Conservation (phyloP, 2,888 invertebrate genomes). For the Pachydiplax longipennis region DNA sequence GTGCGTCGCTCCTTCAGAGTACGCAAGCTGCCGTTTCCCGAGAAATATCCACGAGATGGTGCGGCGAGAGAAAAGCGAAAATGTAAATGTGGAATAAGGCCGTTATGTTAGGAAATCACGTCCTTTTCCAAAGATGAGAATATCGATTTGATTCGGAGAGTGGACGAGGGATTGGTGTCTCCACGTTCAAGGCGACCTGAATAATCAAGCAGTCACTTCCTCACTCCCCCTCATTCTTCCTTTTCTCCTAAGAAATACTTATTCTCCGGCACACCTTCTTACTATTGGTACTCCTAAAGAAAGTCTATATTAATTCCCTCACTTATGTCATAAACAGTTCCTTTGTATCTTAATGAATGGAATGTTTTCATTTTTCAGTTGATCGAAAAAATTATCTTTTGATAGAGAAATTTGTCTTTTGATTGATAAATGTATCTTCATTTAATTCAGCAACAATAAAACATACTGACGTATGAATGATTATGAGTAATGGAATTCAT, state of each 20-base stretch:
- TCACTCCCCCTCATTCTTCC: not conserved
- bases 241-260: not conserved
- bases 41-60: too few species aligned
- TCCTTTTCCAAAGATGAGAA: slow-evolving; percentile 23
- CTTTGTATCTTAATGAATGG: too few species aligned
- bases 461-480: too few species aligned
- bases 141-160: slow-evolving; percentile 35
- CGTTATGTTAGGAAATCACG: slow-evolving; percentile 34
- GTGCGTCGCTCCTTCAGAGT: too few species aligned
- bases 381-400: too few species aligned
- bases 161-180: slow-evolving; percentile 36
- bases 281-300: not conserved
- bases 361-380: too few species aligned
- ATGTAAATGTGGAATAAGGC: slow-evolving; percentile 21
- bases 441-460: too few species aligned
- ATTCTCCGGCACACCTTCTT: not conserved
- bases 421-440: too few species aligned
- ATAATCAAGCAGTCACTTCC: slow-evolving; percentile 37
- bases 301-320: not conserved
- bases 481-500: too few species aligned
- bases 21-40: too few species aligned
- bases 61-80: not conserved
- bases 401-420: too few species aligned
- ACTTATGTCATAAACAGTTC: not conserved
- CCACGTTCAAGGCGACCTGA: slow-evolving; percentile 36